Evolutionary conservation across 2,113 vertebrate species (phyloP).

Genomic region (Xiphophorus maculatus): DNA sequence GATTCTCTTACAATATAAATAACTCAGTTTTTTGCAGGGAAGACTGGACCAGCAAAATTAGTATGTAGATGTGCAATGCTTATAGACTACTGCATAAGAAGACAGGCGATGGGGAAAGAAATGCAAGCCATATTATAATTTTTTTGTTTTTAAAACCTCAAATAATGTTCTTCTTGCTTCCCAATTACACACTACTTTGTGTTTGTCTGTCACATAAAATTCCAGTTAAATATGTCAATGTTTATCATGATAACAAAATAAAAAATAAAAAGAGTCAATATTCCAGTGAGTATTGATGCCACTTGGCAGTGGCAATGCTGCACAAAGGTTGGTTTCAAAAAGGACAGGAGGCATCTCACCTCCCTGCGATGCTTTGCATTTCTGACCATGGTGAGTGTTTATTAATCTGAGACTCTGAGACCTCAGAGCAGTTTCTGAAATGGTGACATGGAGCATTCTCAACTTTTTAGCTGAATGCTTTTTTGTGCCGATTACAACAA

Average conservation of each 20-base stretch:
- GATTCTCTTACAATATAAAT: no score
- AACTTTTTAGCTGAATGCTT: constrained; percentile 51
- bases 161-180: no score
- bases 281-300: not conserved
- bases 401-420: constrained; percentile 84
- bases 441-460: constrained; percentile 31
- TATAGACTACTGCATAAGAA: no score
- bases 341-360: constrained; percentile 69
- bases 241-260: not conserved
- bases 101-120: no score
- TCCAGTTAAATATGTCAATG: not conserved
- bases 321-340: constrained; percentile 53
- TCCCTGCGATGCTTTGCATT: constrained; percentile 58
- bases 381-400: constrained; percentile 78
- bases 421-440: constrained; percentile 67
- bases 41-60: no score
- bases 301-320: not conserved
- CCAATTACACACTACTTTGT: no score
- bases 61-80: no score
- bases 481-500: constrained; percentile 54
- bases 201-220: no score
- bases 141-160: no score
- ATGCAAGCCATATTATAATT: no score
- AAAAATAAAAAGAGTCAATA: no score
- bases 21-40: no score